A percentile compares a stretch with the other conserved stretches of the same genome.
Conservation (phyloP, 2,888 invertebrate genomes). For the Heteromurus nitidus region DNA sequence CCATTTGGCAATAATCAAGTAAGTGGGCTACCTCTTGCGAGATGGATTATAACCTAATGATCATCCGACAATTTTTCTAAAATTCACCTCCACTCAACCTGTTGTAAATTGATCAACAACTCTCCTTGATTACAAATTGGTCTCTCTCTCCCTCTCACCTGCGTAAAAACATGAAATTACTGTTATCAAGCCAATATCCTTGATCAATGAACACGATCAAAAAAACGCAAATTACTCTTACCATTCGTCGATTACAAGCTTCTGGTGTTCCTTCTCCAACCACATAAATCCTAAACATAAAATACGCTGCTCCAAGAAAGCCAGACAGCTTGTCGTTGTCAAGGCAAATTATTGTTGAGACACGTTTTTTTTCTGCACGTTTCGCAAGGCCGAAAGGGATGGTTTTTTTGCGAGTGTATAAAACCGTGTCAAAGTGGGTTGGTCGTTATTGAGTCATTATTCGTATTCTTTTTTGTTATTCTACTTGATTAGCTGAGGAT, state of each 20-base stretch:
- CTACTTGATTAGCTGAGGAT: slow-evolving; percentile 44
- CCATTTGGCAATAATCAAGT: slow-evolving; percentile 58
- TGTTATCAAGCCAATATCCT: slow-evolving; percentile 23
- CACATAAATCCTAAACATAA: too few species aligned
- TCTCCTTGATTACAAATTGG: slow-evolving; percentile 37
- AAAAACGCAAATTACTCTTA: slow-evolving; percentile 7
- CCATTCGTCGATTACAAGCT: too few species aligned
- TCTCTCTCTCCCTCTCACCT: slow-evolving; percentile 43
- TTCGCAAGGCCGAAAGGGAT: slow-evolving; percentile 21
- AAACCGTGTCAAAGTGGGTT: slow-evolving; percentile 64
- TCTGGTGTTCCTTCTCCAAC: too few species aligned
- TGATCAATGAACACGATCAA: background rate
- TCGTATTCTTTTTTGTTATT: background rate
- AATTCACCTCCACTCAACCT: too few species aligned
- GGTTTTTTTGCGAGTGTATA: background rate
- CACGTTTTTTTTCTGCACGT: background rate
- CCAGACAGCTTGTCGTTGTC: slow-evolving; percentile 38
- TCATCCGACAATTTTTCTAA: too few species aligned
- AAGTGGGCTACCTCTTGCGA: slow-evolving; percentile 8
- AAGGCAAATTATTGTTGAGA: background rate
- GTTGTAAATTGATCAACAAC: too few species aligned
- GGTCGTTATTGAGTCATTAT: slow-evolving; percentile 16
- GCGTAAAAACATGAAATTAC: slow-evolving; percentile 41
- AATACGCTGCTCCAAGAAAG: slow-evolving; percentile 5
- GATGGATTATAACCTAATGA: slow-evolving; percentile 25